Base-by-base conservation (phyloP, 2,888 invertebrate species). In the Prionchulus punctatus region DNA sequence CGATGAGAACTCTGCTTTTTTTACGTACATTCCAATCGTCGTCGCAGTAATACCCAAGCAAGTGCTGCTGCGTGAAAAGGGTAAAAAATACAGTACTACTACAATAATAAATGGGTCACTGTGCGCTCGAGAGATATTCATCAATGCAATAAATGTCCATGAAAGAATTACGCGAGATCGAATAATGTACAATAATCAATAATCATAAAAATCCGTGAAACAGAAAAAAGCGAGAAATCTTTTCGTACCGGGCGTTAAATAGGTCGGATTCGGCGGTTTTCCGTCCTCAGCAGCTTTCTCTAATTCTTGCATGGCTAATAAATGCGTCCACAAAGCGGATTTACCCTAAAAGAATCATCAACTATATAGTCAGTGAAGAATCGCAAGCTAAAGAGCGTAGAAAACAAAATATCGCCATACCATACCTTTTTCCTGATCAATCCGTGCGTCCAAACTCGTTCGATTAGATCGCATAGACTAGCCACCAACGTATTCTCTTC, bases 401-500 rank as follows among this genome's bases (percentile, higher is more conserved):
- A n/a, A n/a, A n/a, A n/a, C n/a, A n/a, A n/a, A n/a, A n/a, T n/a
- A n/a, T n/a, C n/a, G n/a, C n/a, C n/a, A n/a, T n/a, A n/a, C n/a
- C 57, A 30, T 60, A 79, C 79, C 76, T 90, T 84, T 73, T 94
- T 96, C 59, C 84, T 85, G 66, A 90, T 90, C 54, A 94, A 76
- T 0, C 96, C 98, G 70, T 98, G 96, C 0, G 90, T 87, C 96
- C 96, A 98, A 28, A 96, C 85, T 62, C 96, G 79, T 75, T 98
- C 98, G 51, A 98, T 74, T 55, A 98, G 79, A 75, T 98, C 98
- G 74, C 98, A 98, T 2, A 98, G 78, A 57, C 91, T 87, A n/a
- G 92, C 94, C 47, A 96, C 94, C 65, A 98, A 79, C 0, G 96
- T 96, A 70, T 91, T 96, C 72, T 98, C 98, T 75, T 98, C 96